Base-by-base conservation (phyloP, 2,888 invertebrate genomes). In the Sthenelais limicola region DNA sequence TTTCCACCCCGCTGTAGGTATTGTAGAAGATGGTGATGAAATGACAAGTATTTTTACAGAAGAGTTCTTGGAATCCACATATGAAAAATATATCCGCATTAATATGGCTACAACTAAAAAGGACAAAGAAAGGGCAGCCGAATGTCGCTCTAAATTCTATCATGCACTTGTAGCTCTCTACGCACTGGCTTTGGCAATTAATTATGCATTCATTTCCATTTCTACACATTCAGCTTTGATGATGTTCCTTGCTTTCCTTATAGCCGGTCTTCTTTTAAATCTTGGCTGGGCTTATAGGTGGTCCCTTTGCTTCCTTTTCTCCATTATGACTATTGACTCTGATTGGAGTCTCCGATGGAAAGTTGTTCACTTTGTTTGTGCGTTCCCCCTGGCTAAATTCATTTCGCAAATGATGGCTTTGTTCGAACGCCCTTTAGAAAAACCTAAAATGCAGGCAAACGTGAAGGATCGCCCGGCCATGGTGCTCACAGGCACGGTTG, bases 221-320 rank as follows among this genome's bases (percentile, higher is more conserved):
- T 62, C 62, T 18, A 7, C 38, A 2, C 62, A 62, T 18, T 3
- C 35, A 9, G 35, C 62, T 12, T 26, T 62, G 1, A 62, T 62
- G 62, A 43, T 62, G 18, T 62, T 62, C 62, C 62, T 62, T 1
- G 3, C 28, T 5, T 62, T 62, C 62, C 38, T 62, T 21, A 43
- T 62, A 4, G 62, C 62, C 15, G 62, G 62, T 5, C 35, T 62
- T 5, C 38, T 62, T 5, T 43, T 62, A 2, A 62, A 62, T 15
- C 38, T 62, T n/a, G 62, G 62, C 38, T 62, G 62, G 62, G 35
- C 62, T 21, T 62, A 62, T 24, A 21, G 62, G 21, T 62, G 62
- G 62, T 62, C 26, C 12, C 38, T 62, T 1, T 62, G 62, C 24
- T 62, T 62, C 35, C 35, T 62, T 21, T 62, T 38, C 24, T 62